Evolutionary conservation across 2,113 vertebrate genomes (phyloP).

Genomic region (Daphoenositta chrysoptera): DNA sequence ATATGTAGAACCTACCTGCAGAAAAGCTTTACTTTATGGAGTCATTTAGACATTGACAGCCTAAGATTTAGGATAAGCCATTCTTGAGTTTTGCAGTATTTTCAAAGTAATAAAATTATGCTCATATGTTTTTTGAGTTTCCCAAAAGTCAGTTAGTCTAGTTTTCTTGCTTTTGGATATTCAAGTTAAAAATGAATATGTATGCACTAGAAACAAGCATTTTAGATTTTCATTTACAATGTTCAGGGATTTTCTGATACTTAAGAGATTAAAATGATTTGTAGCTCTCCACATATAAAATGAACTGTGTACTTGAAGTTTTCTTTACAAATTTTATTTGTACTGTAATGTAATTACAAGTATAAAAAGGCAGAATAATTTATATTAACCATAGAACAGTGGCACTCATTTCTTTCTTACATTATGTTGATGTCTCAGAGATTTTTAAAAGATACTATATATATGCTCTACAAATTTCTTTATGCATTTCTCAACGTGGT

Average conservation of each 20-base stretch:
- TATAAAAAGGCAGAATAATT: background rate
- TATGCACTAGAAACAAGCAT: background rate
- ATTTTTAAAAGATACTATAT: background rate
- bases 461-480: background rate
- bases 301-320: background rate
- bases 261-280: constrained; percentile 15
- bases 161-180: background rate
- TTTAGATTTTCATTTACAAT: background rate
- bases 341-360: background rate
- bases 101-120: constrained; percentile 31
- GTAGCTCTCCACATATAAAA: background rate
- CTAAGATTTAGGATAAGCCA: background rate
- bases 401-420: background rate
- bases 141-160: background rate
- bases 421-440: background rate
- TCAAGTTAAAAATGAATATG: background rate
- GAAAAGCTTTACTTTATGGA: constrained; percentile 2
- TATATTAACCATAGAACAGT: background rate
- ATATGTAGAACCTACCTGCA: background rate
- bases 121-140: background rate
- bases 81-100: background rate
- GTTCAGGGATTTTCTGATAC: background rate
- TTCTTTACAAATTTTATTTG: background rate
- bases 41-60: constrained; percentile 2
- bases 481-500: background rate